phyloP scores from a whole-genome alignment of 2,113 vertebrate species.

The Thermophis baileyi region DNA sequence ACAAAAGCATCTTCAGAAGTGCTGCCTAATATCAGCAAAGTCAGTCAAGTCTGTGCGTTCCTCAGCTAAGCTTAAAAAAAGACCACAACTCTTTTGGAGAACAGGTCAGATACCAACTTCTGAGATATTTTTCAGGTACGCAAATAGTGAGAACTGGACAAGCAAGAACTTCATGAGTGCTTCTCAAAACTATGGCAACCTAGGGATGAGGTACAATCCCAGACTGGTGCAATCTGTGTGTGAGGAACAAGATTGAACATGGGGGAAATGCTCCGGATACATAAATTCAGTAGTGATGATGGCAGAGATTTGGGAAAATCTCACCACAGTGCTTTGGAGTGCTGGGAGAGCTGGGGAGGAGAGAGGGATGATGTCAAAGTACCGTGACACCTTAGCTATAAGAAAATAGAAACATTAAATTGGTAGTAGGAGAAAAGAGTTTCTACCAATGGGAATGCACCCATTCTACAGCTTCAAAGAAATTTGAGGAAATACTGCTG shows the following conservation, averaged over 20 bases:
- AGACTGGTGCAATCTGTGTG: neutral
- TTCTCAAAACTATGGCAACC: neutral
- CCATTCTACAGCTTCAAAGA: neutral
- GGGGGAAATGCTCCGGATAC: neutral
- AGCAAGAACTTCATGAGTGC: neutral
- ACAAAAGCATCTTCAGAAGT: conserved; percentile 7
- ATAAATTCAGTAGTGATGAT: neutral
- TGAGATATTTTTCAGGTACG: neutral
- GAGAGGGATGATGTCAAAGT: neutral
- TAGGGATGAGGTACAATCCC: neutral
- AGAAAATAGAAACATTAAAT: neutral
- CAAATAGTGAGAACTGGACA: neutral
- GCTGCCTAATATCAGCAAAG: neutral
- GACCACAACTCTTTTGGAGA: neutral
- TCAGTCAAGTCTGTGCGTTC: neutral
- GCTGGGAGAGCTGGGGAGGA: neutral
- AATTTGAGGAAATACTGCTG: neutral
- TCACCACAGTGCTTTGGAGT: neutral
- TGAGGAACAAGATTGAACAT: neutral
- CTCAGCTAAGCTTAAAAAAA: neutral
- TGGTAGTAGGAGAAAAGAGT: neutral
- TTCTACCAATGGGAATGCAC: neutral
- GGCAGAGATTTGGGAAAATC: neutral
- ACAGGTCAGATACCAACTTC: neutral
- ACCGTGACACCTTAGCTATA: neutral